These are phyloP conservation scores for Lasiurus cinereus DNA, from an alignment of 2,113 vertebrate species.

Conservation along the genomic window DNA sequence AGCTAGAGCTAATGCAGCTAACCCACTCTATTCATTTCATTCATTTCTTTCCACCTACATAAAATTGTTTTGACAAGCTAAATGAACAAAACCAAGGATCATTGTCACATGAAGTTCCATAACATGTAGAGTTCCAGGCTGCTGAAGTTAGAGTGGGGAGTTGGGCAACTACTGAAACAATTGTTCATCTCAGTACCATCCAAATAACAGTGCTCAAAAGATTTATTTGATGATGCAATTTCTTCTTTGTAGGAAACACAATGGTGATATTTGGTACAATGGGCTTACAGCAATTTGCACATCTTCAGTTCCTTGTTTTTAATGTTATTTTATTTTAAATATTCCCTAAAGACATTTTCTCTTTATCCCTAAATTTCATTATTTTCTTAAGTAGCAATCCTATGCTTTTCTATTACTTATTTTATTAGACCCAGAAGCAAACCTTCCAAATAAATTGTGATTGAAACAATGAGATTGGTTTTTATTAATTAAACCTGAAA, in stretches of 20 bases:
- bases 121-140: constrained; percentile 72
- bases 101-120: constrained; percentile 46
- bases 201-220: constrained; percentile 41
- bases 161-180: constrained; percentile 78
- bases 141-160: constrained; percentile 55
- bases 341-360: constrained; percentile 24
- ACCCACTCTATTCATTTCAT: constrained; percentile 81
- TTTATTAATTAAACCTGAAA: constrained; percentile 66
- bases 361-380: background rate
- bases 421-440: constrained; percentile 45
- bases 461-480: background rate
- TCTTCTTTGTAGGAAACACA: constrained; percentile 57
- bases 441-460: background rate
- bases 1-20: constrained; percentile 82
- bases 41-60: constrained; percentile 86
- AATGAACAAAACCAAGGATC: constrained; percentile 84
- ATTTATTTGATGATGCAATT: constrained; percentile 60
- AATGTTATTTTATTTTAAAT: constrained; percentile 51
- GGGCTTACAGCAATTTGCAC: background rate
- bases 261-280: constrained; percentile 43
- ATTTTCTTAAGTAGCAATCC: constrained; percentile 28
- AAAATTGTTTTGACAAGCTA: constrained; percentile 86
- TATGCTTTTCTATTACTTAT: background rate
- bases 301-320: constrained; percentile 20
- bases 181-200: constrained; percentile 66